Conservation (phyloP, 2,888 invertebrate species). For the Acanthosoma haemorrhoidale region DNA sequence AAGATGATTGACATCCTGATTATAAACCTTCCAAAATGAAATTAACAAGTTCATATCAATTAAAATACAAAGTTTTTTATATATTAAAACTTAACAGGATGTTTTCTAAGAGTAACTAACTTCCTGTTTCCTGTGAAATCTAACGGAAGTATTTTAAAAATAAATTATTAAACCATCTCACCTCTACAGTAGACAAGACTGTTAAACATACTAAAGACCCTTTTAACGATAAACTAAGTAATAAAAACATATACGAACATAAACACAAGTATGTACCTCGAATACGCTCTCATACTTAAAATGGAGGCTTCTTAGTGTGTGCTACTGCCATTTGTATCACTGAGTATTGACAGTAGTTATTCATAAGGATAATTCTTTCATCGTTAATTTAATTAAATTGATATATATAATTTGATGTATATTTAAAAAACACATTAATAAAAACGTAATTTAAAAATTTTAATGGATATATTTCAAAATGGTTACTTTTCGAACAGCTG, state of each 20-base stretch:
- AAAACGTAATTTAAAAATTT: too few species aligned
- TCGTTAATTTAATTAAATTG: too few species aligned
- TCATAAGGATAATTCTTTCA: too few species aligned
- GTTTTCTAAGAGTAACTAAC: constrained; percentile 22
- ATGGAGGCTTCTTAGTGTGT: neutral
- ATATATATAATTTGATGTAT: too few species aligned
- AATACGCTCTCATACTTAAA: constrained; percentile 6
- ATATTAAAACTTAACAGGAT: constrained; percentile 21
- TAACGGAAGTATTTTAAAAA: constrained; percentile 25
- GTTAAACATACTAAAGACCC: neutral
- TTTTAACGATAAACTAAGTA: neutral
- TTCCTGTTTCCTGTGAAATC: constrained; percentile 32
- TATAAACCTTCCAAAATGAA: too few species aligned
- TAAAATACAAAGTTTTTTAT: too few species aligned
- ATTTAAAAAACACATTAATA: too few species aligned
- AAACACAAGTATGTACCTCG: constrained; percentile 13
- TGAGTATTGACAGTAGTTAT: too few species aligned
- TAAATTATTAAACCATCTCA: neutral
- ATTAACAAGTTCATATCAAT: too few species aligned
- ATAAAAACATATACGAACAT: constrained; percentile 10
- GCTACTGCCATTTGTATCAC: neutral
- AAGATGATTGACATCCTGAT: too few species aligned
- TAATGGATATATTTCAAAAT: too few species aligned
- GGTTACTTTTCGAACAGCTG: neutral
- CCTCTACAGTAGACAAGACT: neutral